A percentile compares a stretch with the other conserved stretches of the same genome.
Evolutionary conservation across 2,113 vertebrate species (phyloP).

Genomic region (Desmodus rotundus): DNA sequence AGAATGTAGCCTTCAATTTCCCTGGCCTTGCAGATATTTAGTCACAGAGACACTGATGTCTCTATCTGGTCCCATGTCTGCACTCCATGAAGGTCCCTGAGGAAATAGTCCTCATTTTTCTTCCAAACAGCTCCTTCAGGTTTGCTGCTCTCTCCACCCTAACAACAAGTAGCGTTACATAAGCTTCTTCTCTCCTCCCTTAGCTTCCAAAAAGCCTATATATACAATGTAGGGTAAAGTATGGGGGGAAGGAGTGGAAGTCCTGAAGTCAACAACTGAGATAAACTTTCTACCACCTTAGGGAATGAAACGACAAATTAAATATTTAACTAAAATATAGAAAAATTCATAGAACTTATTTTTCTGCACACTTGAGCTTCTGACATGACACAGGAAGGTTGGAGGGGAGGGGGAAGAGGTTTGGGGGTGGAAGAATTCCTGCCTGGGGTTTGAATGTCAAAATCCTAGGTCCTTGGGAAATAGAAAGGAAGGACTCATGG

Average conservation of each 20-base stretch:
- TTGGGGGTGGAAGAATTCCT: neutral
- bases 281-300: neutral
- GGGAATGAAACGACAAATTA: neutral
- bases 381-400: neutral
- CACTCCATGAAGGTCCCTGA: too few relatives aligned
- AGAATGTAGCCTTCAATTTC: neutral
- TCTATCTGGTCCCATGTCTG: neutral
- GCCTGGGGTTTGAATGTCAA: neutral
- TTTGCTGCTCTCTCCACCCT: neutral
- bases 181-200: neutral
- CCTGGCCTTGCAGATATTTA: neutral
- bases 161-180: neutral
- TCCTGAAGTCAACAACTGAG: neutral
- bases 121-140: neutral
- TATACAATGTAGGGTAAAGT: neutral
- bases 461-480: neutral
- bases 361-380: neutral
- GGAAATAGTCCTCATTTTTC: neutral
- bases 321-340: neutral
- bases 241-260: neutral
- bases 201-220: neutral
- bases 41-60: neutral
- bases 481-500: neutral
- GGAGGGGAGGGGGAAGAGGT: rapidly evolving
- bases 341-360: neutral